Evolutionary conservation across 2,888 invertebrate genomes (phyloP).

Genomic region (Thecocarcelia acutangulata): DNA sequence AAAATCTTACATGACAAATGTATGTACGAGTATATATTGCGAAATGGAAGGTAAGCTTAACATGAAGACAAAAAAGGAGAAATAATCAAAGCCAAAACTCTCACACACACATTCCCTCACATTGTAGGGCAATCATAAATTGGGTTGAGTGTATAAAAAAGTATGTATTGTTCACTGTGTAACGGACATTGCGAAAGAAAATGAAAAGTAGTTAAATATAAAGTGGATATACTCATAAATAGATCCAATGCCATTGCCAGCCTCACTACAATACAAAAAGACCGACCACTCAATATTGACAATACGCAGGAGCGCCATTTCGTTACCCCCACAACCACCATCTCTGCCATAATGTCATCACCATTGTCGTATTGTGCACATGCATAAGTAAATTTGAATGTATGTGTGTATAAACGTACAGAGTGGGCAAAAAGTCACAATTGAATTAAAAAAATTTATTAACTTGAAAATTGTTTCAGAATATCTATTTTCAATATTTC

Average conservation of each 20-base stretch:
- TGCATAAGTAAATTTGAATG: not conserved
- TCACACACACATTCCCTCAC: not conserved
- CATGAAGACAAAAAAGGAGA: not conserved
- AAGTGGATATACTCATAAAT: slow-evolving; percentile 26
- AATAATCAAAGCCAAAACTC: not conserved
- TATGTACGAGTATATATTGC: not conserved
- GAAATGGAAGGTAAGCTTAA: slow-evolving; percentile 37
- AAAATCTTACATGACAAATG: slow-evolving; percentile 49
- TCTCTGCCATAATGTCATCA: slow-evolving; percentile 25
- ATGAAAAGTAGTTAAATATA: slow-evolving; percentile 27
- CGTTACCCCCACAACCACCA: slow-evolving; percentile 26
- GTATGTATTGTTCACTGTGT: slow-evolving; percentile 48
- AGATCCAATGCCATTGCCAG: slow-evolving; percentile 78
- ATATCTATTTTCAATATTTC: too few relatives aligned
- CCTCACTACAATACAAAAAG: slow-evolving; percentile 74
- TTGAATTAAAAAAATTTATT: too few relatives aligned
- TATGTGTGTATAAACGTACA: not conserved
- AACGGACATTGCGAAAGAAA: slow-evolving; percentile 44
- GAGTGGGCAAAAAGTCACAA: too few relatives aligned
- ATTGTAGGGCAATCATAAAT: not conserved
- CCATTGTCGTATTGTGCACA: slow-evolving; percentile 14
- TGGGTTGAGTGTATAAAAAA: slow-evolving; percentile 21
- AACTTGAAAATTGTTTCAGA: too few relatives aligned
- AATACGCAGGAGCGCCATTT: slow-evolving; percentile 55
- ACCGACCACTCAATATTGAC: not conserved